Percentiles rank a stretch among this genome's conserved stretches.
phyloP scores from a whole-genome alignment of 37 sponge, comb jelly and placozoan genomes.

The Ephydatia muelleri region DNA sequence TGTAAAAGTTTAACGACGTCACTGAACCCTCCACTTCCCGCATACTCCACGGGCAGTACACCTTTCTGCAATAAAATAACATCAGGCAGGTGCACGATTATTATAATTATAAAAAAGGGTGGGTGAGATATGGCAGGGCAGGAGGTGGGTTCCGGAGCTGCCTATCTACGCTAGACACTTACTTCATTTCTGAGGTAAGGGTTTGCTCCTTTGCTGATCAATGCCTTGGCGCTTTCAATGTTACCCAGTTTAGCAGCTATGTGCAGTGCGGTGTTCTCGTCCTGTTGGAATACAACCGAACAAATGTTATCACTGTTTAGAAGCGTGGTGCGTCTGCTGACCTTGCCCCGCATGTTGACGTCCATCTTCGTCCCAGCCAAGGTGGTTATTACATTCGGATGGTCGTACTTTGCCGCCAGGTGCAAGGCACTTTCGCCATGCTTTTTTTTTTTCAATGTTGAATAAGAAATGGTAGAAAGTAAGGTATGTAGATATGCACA shows the following conservation, averaged over 20 bases:
- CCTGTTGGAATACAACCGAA: conserved; percentile 21
- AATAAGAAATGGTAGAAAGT: too few relatives aligned
- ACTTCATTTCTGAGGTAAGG: conserved; percentile 64
- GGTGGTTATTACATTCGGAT: conserved; percentile 39
- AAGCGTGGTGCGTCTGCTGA: neutral
- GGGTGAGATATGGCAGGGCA: neutral
- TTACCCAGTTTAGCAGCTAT: conserved; percentile 84
- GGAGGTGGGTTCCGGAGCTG: neutral
- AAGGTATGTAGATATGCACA: too few relatives aligned
- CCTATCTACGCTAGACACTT: neutral
- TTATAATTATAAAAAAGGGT: neutral
- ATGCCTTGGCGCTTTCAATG: conserved; percentile 31
- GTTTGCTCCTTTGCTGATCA: conserved; percentile 59
- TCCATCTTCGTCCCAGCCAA: conserved; percentile 53
- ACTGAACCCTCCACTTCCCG: conserved; percentile 34
- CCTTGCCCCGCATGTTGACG: conserved; percentile 62
- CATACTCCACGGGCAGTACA: conserved; percentile 40
- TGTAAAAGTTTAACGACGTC: conserved; percentile 32
- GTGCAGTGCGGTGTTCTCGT: conserved; percentile 77
- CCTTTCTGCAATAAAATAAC: conserved; percentile 27
- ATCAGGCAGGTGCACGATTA: neutral
- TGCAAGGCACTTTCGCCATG: conserved; percentile 78
- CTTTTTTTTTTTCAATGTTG: too few relatives aligned
- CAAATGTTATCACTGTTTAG: neutral
- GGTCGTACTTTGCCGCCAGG: conserved; percentile 71